Percentiles rank a stretch among this genome's conserved stretches.
These are phyloP conservation scores for Melanchra persicariae DNA, from an alignment of 2,888 invertebrate species.

Conservation along the genomic window DNA sequence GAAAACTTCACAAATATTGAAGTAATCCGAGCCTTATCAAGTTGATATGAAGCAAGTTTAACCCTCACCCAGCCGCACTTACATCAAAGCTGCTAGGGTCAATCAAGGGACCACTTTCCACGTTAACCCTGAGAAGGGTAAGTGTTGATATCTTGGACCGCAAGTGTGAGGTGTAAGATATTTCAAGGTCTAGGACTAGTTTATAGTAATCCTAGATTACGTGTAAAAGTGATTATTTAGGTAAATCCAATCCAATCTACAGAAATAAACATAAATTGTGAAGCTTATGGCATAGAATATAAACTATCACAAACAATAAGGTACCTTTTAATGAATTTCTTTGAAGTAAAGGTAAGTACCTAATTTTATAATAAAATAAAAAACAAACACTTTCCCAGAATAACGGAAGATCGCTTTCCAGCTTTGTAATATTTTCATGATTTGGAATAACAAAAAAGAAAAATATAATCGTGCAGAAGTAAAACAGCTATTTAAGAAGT, in stretches of 20 bases:
- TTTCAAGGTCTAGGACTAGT: neutral
- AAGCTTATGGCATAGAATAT: neutral
- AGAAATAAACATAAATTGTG: neutral
- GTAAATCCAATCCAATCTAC: neutral
- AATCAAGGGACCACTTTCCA: constrained; percentile 30
- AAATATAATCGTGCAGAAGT: neutral
- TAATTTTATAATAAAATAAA: too few relatives aligned
- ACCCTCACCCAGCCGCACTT: constrained; percentile 3
- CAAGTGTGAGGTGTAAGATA: neutral
- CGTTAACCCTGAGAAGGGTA: constrained; percentile 18
- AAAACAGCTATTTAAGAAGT: neutral
- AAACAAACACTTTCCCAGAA: too few relatives aligned
- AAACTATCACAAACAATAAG: neutral
- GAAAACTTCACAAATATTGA: constrained; percentile 28
- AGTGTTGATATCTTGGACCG: constrained; percentile 20
- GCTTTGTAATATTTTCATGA: neutral
- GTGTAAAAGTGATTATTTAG: too few relatives aligned
- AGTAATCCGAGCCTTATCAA: constrained; percentile 21
- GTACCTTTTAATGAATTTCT: neutral
- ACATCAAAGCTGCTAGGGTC: constrained; percentile 33
- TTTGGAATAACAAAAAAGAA: neutral
- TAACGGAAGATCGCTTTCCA: neutral
- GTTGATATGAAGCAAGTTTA: constrained; percentile 40
- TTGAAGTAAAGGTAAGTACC: too few relatives aligned
- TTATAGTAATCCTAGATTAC: too few relatives aligned